These are phyloP conservation scores for Agrotis puta DNA, from an alignment of 2,888 invertebrate genomes.

Conservation along the genomic window DNA sequence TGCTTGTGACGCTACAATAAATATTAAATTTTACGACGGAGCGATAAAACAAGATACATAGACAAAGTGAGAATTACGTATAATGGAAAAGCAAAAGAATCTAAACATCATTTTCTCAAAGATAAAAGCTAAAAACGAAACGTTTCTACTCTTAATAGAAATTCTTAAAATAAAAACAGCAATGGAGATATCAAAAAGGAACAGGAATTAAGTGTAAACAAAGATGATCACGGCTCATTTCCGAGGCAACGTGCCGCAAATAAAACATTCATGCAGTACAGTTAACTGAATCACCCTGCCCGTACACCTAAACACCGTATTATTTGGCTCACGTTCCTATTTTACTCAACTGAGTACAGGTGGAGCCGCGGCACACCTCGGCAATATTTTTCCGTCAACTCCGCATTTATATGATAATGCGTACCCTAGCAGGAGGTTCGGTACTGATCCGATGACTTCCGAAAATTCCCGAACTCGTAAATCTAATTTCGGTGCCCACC, in stretches of 20 bases:
- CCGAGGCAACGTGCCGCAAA: slow-evolving; percentile 62
- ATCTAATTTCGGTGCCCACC: slow-evolving; percentile 87
- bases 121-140: slow-evolving; percentile 40
- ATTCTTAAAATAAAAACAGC: slow-evolving; percentile 53
- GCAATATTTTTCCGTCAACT: slow-evolving; percentile 88
- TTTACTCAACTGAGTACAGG: slow-evolving; percentile 72
- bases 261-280: slow-evolving; percentile 74
- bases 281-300: slow-evolving; percentile 68
- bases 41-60: slow-evolving; percentile 40
- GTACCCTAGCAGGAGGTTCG: slow-evolving; percentile 76
- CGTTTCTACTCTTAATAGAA: slow-evolving; percentile 44
- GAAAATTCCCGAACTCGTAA: slow-evolving; percentile 88
- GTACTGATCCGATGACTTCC: slow-evolving; percentile 87
- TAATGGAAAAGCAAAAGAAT: slow-evolving; percentile 23
- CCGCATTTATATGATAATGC: slow-evolving; percentile 85
- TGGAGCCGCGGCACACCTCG: slow-evolving; percentile 73
- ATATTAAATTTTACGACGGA: slow-evolving; percentile 44
- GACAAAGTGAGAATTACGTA: slow-evolving; percentile 26
- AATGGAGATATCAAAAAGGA: slow-evolving; percentile 59
- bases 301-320: slow-evolving; percentile 70
- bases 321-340: slow-evolving; percentile 69
- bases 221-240: slow-evolving; percentile 66
- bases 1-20: slow-evolving; percentile 42
- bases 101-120: slow-evolving; percentile 42
- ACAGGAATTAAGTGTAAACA: slow-evolving; percentile 66